Evolutionary conservation across 2,797 vertebrate species (phyloP), one percentile per base, ranked within the genome.

Genomic region (Leucoraja ocellata): DNA sequence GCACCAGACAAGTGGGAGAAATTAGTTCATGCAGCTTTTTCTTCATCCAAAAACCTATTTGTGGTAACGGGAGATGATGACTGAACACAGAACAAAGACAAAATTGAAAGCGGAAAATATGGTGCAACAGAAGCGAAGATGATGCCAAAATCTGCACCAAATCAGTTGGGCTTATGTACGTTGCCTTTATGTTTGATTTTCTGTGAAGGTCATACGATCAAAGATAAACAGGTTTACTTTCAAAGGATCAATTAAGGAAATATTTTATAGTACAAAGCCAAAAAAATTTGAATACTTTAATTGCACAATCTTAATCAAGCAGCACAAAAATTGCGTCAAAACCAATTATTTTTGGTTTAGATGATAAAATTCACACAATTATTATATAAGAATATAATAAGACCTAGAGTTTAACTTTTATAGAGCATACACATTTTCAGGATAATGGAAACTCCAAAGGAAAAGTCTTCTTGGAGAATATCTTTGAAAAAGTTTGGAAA

Each of bases 21-120:
- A 65, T 65, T 32, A 65, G 84, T 18, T 32, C 61, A 68, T 36
- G 4, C 61, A 88, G 61, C 84, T 65, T 14, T 88, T 88, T 81
- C 21, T 1, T 18, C 61, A 88, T 88, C 84, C 63, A 68, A n/a
- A 68, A 88, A 32, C 1, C 2, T 7, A 32, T 63, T 65, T 68
- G 61, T 88, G 61, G 63, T 1, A 88, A 68, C 68, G 32, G 1
- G 63, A 88, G 61, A 65, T 88, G 84, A 36, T 68, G 61, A 63
- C 16, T 88, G 84, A 88, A 68, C 84, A 36, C 18, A 65, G 84
- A 88, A 88, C 84, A 88, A 88, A 88, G 84, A 63, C 84, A 65
- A 21, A 68, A 68, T 88, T 88, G 61, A 88, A 18, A 16, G 84
- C 65, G 61, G 84, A 88, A 88, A 88, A 68, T 88, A 36, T 18